phyloP scores from a whole-genome alignment of 1,140 invertebrate species.

The Portunus trituberculatus region DNA sequence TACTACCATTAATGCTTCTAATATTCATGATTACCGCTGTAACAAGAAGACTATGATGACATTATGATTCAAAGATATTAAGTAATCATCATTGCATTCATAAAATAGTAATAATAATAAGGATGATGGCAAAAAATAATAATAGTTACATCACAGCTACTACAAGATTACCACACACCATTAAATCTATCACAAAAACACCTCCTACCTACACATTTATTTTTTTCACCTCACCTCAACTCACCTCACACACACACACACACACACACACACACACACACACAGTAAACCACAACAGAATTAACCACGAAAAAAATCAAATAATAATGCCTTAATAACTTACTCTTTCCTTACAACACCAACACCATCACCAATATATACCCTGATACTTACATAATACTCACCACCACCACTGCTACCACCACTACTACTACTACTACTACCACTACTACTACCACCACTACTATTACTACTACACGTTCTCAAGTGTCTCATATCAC shows the following conservation, averaged over 20 bases:
- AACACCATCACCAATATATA: neutral
- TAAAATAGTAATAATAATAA: neutral
- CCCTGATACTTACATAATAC: neutral
- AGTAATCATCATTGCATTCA: too few relatives aligned
- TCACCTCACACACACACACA: neutral
- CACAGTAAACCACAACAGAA: too few relatives aligned
- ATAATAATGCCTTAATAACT: too few relatives aligned
- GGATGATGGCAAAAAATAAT: neutral
- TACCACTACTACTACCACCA: neutral
- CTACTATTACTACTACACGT: neutral
- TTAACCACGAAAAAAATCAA: too few relatives aligned
- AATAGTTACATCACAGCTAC: too few relatives aligned
- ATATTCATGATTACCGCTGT: too few relatives aligned
- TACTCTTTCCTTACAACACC: neutral
- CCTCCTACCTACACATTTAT: too few relatives aligned
- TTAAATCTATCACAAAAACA: too few relatives aligned
- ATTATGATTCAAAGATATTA: too few relatives aligned
- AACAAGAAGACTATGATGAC: too few relatives aligned
- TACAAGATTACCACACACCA: too few relatives aligned
- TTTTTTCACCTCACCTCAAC: neutral
- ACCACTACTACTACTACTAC: conserved; percentile 8
- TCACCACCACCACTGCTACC: neutral
- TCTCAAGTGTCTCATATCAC: neutral
- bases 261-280: too few relatives aligned
- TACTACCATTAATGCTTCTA: neutral